Base-by-base conservation (phyloP, 2,113 vertebrate genomes). In the Thalassarche chlororhynchos region DNA sequence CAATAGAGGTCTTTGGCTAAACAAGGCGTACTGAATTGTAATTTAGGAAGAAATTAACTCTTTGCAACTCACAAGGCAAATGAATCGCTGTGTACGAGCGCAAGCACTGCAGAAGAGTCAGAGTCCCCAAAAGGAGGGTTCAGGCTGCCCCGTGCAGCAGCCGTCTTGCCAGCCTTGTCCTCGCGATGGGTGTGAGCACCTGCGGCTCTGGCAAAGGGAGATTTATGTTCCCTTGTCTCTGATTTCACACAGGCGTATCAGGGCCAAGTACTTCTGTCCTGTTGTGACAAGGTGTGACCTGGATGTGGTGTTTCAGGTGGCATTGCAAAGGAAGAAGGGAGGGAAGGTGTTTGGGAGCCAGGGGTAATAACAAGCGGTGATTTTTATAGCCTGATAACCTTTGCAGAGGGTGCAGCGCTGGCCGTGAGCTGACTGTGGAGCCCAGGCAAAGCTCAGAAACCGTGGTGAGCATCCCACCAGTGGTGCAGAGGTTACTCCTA, bases 171-270 rank as follows among this genome's bases (percentile, higher is more conserved):
- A n/a, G 36, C 32, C 49, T 21, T 60, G 64, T 65, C 47, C 72
- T 57, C 0, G 0, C 0, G 0, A 14, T 24, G 38, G 17, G 6
- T 0, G 4, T 18, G 19, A 47, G 44, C 1, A 1, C 40, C 64
- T 44, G 5, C 0, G 0, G 75, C 78, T 77, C 2, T 1, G 60
- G 29, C 42, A 75, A 36, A 82, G 52, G 5, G 26, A 28, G 14
- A 17, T 44, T 25, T 36, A 9, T 28, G 21, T 32, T 94, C 52
- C 6, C 36, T 82, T 46, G 14, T 49, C 69, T 52, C 57, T 83
- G 47, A 72, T 58, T 76, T 87, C 80, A 79, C 49, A 42, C 0
- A 0, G 29, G 34, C 46, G 18, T 68, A 38, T 60, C 1, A 0
- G 21, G 24, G 36, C 57, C 29, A 29, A 18, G 6, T n/a, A 8